These are phyloP conservation scores for Porites lutea DNA, from an alignment of 64 coral and sea anemone genomes.

Conservation along the genomic window DNA sequence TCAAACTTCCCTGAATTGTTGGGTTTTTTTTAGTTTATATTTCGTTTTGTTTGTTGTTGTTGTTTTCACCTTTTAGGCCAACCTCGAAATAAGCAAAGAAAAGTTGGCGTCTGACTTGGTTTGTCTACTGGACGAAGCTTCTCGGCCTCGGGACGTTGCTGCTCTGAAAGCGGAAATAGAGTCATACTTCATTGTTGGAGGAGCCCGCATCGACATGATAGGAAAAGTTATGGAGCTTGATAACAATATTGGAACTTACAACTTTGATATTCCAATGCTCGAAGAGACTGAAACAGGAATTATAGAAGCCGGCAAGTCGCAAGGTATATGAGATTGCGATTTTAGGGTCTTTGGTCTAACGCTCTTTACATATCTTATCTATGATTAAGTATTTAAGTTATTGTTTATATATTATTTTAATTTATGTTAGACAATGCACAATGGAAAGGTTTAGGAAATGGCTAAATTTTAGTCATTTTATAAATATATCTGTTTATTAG, in stretches of 20 bases:
- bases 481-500: no score
- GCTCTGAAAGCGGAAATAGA: not conserved
- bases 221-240: slow-evolving; percentile 30
- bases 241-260: slow-evolving; percentile 3
- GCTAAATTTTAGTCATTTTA: no score
- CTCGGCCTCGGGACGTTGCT: not conserved
- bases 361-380: no score
- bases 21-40: no score
- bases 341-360: no score
- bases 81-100: slow-evolving; percentile 6
- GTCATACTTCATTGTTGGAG: not conserved
- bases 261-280: not conserved
- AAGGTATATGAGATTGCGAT: not conserved
- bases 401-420: no score
- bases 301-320: not conserved
- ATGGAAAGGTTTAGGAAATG: no score
- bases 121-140: not conserved
- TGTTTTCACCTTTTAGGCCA: not conserved
- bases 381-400: no score
- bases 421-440: no score
- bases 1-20: no score
- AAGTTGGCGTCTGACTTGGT: not conserved
- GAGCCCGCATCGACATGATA: slow-evolving; percentile 5
- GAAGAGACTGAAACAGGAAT: not conserved
- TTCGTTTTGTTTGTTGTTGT: not conserved